Conservation (phyloP, 2,113 vertebrate genomes). For the Nannospalax galili region DNA sequence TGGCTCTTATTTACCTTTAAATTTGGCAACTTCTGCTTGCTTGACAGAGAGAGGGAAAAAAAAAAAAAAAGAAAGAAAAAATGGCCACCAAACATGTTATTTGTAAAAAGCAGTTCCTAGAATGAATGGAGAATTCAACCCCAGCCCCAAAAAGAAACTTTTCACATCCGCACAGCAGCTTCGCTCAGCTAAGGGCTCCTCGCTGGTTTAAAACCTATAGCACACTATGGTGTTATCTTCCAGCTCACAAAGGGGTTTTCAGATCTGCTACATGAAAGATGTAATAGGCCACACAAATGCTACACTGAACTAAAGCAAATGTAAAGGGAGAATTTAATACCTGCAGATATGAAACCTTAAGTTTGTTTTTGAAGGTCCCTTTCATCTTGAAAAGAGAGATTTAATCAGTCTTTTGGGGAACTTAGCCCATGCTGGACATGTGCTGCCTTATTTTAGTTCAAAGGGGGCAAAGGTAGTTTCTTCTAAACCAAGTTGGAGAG, state of each 20-base stretch:
- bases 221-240: constrained; percentile 74
- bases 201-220: constrained; percentile 62
- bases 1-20: constrained; percentile 52
- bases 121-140: constrained; percentile 70
- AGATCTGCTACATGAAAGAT: constrained; percentile 70
- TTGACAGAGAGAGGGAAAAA: not conserved
- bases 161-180: constrained; percentile 72
- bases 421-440: constrained; percentile 63
- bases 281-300: constrained; percentile 75
- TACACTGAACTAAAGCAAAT: constrained; percentile 58
- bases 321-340: constrained; percentile 65
- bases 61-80: not conserved
- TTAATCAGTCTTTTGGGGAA: constrained; percentile 64
- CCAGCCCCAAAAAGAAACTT: constrained; percentile 62
- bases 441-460: constrained; percentile 69
- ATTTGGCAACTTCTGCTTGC: constrained; percentile 58
- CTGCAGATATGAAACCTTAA: constrained; percentile 65
- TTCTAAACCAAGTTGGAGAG: constrained; percentile 78
- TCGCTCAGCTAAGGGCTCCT: constrained; percentile 41
- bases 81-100: constrained; percentile 58
- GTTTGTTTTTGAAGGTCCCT: constrained; percentile 72
- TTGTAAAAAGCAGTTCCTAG: constrained; percentile 60
- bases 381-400: constrained; percentile 71
- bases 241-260: constrained; percentile 6
- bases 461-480: constrained; percentile 73